phyloP scores from a whole-genome alignment of 2,113 vertebrate genomes.

The Sterna hirundo region DNA sequence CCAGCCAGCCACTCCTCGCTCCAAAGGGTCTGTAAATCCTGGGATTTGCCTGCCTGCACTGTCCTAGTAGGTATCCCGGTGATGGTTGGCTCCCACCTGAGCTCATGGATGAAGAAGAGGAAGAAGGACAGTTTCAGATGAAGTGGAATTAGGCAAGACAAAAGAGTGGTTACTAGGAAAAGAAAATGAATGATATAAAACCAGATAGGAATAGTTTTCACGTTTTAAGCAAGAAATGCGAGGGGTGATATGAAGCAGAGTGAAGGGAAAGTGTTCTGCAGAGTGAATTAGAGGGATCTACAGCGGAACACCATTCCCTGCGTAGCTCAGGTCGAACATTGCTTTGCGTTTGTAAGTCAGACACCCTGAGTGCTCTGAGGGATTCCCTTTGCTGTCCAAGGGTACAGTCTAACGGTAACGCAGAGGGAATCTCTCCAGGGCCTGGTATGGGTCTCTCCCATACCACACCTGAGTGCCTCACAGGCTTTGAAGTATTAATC shows the following conservation, averaged over 20 bases:
- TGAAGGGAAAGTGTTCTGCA: neutral
- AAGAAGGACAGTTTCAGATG: neutral
- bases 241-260: neutral
- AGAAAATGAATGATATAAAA: neutral
- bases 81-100: neutral
- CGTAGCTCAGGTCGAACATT: neutral
- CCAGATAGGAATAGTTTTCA: neutral
- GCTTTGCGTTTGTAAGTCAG: neutral
- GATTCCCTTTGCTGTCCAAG: neutral
- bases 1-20: neutral
- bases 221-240: neutral
- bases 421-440: neutral
- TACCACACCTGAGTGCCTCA: neutral
- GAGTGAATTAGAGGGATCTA: neutral
- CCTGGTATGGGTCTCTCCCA: neutral
- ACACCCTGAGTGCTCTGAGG: neutral
- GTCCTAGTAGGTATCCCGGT: neutral
- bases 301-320: neutral
- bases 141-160: neutral
- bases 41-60: rapidly evolving
- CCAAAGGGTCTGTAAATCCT: neutral
- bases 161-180: neutral
- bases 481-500: neutral
- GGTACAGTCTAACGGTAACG: neutral
- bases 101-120: neutral